These are phyloP conservation scores for Halocynthia roretzi DNA, from an alignment of 23 tunicate species.

Conservation along the genomic window DNA sequence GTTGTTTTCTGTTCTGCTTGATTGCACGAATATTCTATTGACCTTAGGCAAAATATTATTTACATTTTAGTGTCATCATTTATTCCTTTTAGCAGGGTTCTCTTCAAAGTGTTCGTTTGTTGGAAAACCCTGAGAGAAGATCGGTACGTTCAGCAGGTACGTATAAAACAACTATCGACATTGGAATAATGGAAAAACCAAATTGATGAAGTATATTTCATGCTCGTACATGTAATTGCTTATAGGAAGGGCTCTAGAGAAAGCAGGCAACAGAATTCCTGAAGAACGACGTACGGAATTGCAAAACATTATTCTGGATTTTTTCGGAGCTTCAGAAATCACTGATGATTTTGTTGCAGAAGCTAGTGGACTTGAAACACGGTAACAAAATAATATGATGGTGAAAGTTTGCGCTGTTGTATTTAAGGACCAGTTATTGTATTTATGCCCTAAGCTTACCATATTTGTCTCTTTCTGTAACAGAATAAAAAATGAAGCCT, in stretches of 20 bases:
- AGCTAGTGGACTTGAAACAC: slow-evolving; percentile 62
- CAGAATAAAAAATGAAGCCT: slow-evolving; percentile 61
- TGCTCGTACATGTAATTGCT: not conserved
- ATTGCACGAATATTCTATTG: not conserved
- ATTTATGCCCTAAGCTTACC: too few relatives aligned
- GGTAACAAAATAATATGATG: not conserved
- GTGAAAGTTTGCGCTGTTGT: too few relatives aligned
- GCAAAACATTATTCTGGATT: slow-evolving; percentile 28
- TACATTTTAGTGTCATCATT: not conserved
- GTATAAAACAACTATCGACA: not conserved
- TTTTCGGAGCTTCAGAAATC: slow-evolving; percentile 23
- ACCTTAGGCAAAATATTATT: not conserved
- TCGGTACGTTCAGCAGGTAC: slow-evolving; percentile 78
- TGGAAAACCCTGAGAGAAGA: slow-evolving; percentile 74
- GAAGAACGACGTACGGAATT: slow-evolving; percentile 42
- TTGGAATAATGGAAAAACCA: not conserved
- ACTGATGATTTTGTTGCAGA: slow-evolving; percentile 29
- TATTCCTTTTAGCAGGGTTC: slow-evolving; percentile 37
- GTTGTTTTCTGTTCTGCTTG: not conserved
- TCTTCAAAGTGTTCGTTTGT: slow-evolving; percentile 40
- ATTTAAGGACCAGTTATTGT: too few relatives aligned
- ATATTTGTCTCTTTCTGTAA: not conserved
- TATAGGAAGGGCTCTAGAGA: slow-evolving; percentile 41
- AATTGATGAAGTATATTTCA: not conserved
- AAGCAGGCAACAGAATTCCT: slow-evolving; percentile 38